These are phyloP conservation scores for Lagenorhynchus albirostris DNA, from an alignment of 2,113 vertebrate genomes.

Conservation along the genomic window DNA sequence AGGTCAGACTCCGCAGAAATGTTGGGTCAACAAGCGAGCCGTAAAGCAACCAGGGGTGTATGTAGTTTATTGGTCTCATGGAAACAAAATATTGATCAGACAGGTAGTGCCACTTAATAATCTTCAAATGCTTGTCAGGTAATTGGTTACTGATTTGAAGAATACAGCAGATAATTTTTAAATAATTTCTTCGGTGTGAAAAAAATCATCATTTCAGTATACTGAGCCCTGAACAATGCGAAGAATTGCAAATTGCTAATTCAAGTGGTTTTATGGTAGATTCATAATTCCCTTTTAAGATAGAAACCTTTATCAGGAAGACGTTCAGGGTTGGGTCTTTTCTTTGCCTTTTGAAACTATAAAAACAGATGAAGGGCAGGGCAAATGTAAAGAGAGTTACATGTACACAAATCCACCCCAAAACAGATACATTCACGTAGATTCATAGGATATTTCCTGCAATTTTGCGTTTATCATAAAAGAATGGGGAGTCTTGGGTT, in stretches of 20 bases:
- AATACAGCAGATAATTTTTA: neutral
- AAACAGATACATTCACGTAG: rapidly evolving
- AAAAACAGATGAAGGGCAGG: neutral
- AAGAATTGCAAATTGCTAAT: neutral
- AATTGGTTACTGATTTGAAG: conserved; percentile 27
- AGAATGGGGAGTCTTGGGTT: neutral
- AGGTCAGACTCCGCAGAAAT: neutral
- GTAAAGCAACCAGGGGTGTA: neutral
- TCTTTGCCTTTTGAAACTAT: neutral
- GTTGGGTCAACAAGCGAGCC: neutral
- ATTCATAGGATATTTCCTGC: rapidly evolving
- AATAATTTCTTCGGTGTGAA: neutral
- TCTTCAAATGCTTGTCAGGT: conserved; percentile 36
- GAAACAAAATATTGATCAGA: conserved; percentile 57
- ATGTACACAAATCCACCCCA: rapidly evolving
- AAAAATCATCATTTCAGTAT: neutral
- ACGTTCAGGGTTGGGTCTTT: neutral
- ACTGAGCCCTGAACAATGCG: neutral
- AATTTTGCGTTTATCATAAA: neutral
- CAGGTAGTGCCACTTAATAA: conserved; percentile 1
- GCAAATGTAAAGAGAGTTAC: rapidly evolving
- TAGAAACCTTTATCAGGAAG: neutral
- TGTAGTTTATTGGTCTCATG: neutral
- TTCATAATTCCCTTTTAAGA: neutral
- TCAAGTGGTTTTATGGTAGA: neutral